A percentile compares a stretch with the other conserved stretches of the same genome.
Evolutionary conservation across 1,140 invertebrate species (phyloP).

Genomic region (Pogonognathellus flavescens): DNA sequence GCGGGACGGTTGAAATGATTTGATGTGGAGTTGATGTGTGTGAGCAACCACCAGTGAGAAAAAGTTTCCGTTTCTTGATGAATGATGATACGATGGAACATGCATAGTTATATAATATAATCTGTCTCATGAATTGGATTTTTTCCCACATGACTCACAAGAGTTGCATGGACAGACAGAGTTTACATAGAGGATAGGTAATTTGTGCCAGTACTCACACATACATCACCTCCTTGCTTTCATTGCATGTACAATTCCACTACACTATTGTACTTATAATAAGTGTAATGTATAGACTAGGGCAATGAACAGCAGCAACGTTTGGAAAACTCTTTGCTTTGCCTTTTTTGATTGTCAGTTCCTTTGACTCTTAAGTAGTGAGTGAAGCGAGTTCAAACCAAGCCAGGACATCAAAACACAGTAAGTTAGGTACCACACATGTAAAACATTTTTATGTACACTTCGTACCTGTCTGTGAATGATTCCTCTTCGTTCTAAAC

Average conservation of each 20-base stretch:
- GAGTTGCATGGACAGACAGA: neutral
- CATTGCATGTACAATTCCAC: conserved; percentile 5
- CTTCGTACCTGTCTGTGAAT: neutral
- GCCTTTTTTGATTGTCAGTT: conserved; percentile 29
- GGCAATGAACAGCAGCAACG: conserved; percentile 33
- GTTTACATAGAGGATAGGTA: conserved; percentile 28
- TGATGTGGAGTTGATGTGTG: conserved; percentile 53
- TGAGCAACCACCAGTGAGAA: conserved; percentile 54
- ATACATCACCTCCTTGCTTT: neutral
- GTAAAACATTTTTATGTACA: neutral
- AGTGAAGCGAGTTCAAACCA: neutral
- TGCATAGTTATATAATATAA: conserved; percentile 54
- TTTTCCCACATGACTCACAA: conserved; percentile 47
- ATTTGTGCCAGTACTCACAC: conserved; percentile 37
- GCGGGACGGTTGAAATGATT: conserved; percentile 53
- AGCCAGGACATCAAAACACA: neutral
- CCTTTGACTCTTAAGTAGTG: neutral
- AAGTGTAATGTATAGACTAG: neutral
- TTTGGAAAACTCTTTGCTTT: conserved; percentile 29
- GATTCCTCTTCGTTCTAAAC: too few species aligned
- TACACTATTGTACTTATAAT: conserved; percentile 9
- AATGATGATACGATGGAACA: conserved; percentile 60
- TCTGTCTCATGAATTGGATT: conserved; percentile 55
- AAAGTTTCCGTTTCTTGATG: conserved; percentile 64
- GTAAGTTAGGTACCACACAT: neutral